Evolutionary conservation across 2,113 vertebrate species (phyloP).

Genomic region (Gymnocephalus cernua): DNA sequence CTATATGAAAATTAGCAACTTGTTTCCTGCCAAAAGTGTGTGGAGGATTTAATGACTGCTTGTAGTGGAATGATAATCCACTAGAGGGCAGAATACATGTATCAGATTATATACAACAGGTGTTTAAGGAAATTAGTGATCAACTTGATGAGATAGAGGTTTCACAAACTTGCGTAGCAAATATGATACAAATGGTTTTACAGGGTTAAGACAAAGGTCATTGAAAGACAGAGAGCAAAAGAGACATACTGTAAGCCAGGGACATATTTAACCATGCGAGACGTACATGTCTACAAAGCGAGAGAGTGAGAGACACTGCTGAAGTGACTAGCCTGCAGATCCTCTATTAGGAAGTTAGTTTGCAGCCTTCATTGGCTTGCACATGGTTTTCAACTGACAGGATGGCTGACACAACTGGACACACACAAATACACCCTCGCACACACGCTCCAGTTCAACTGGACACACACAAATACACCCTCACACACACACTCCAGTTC

Average conservation of each 20-base stretch:
- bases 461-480: slow-evolving; percentile 19
- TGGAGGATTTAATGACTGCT: no score
- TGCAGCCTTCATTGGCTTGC: slow-evolving; percentile 38
- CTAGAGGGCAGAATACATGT: no score
- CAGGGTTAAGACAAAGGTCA: not conserved
- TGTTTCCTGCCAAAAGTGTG: no score
- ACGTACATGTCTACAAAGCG: slow-evolving; percentile 4
- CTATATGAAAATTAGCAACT: no score
- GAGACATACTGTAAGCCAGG: not conserved
- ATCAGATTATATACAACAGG: no score
- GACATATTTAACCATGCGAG: slow-evolving; percentile 21
- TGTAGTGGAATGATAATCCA: no score
- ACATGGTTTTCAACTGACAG: slow-evolving; percentile 51
- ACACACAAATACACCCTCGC: slow-evolving; percentile 13
- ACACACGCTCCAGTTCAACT: slow-evolving; percentile 10
- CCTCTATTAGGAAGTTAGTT: slow-evolving; percentile 38
- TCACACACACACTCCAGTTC: slow-evolving; percentile 3
- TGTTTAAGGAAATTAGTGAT: no score
- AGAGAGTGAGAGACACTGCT: slow-evolving; percentile 10
- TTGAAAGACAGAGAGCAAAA: not conserved
- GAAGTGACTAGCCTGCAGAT: slow-evolving; percentile 45
- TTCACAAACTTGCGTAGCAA: no score
- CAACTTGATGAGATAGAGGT: no score
- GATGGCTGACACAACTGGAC: slow-evolving; percentile 51
- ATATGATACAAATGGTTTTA: no score